A percentile compares a stretch with the other conserved stretches of the same genome.
phyloP scores from a whole-genome alignment of 2,113 vertebrate species.

The Amphiprion ocellaris region DNA sequence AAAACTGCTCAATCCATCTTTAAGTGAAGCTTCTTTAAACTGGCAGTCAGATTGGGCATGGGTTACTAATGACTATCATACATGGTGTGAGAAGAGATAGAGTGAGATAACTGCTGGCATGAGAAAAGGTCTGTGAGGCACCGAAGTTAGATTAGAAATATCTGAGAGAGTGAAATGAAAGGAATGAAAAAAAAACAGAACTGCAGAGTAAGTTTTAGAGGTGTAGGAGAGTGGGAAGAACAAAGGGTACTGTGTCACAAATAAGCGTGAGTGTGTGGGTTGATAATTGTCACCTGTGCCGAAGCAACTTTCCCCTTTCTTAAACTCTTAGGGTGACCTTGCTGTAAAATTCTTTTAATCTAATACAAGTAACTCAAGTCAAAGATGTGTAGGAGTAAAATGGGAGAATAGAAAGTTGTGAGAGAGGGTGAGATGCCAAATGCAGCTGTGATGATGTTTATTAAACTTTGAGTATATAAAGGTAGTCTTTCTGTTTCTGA shows the following conservation, averaged over 20 bases:
- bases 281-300: slow-evolving; percentile 10
- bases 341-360: slow-evolving; percentile 28
- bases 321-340: slow-evolving; percentile 36
- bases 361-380: slow-evolving; percentile 4
- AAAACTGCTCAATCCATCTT: neutral
- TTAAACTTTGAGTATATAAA: slow-evolving; percentile 1
- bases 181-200: neutral
- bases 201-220: neutral
- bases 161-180: slow-evolving; percentile 4
- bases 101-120: slow-evolving; percentile 39
- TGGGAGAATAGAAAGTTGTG: neutral
- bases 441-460: slow-evolving; percentile 25
- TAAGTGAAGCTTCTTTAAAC: slow-evolving; percentile 3
- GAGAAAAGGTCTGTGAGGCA: slow-evolving; percentile 32
- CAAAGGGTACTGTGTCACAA: neutral
- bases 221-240: slow-evolving; percentile 5
- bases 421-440: slow-evolving; percentile 4
- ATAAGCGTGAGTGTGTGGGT: neutral
- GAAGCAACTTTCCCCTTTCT: neutral
- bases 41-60: slow-evolving; percentile 2
- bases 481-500: slow-evolving; percentile 6
- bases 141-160: slow-evolving; percentile 27
- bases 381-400: neutral
- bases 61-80: slow-evolving; percentile 8
- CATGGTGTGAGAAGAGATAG: slow-evolving; percentile 30